phyloP scores from a whole-genome alignment of 2,797 vertebrate genomes.

The Anniella stebbinsi region DNA sequence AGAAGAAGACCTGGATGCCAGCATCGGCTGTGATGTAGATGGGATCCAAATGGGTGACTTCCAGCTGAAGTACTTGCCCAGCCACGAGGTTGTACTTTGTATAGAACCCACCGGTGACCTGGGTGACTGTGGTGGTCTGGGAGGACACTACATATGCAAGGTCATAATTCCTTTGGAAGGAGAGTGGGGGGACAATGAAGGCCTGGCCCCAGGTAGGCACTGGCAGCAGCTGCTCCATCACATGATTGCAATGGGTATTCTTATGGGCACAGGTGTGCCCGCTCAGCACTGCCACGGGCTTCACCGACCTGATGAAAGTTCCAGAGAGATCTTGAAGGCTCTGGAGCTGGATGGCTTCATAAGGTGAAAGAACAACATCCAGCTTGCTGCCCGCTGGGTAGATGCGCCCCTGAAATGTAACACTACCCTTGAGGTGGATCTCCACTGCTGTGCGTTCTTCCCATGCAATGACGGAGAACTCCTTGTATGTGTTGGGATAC shows the following conservation, averaged over 20 bases:
- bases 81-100: constrained; percentile 46
- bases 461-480: constrained; percentile 83
- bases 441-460: constrained; percentile 69
- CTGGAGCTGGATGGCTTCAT: constrained; percentile 81
- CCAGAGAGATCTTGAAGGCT: constrained; percentile 74
- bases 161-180: constrained; percentile 75
- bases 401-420: constrained; percentile 62
- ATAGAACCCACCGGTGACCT: not conserved
- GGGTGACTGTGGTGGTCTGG: constrained; percentile 71
- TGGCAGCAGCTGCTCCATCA: constrained; percentile 84
- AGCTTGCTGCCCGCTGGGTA: constrained; percentile 58
- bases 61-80: constrained; percentile 62
- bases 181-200: constrained; percentile 78
- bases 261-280: constrained; percentile 81
- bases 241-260: constrained; percentile 81
- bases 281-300: constrained; percentile 77
- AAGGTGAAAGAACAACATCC: constrained; percentile 73
- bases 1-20: constrained; percentile 81
- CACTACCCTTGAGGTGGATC: constrained; percentile 56
- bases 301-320: constrained; percentile 73
- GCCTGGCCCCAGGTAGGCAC: constrained; percentile 79
- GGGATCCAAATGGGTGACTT: constrained; percentile 32
- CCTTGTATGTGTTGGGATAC: constrained; percentile 56
- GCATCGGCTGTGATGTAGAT: constrained; percentile 76
- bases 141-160: constrained; percentile 78